These are phyloP conservation scores for Rallus crepitans DNA, from an alignment of 2,797 vertebrate species.

Conservation along the genomic window DNA sequence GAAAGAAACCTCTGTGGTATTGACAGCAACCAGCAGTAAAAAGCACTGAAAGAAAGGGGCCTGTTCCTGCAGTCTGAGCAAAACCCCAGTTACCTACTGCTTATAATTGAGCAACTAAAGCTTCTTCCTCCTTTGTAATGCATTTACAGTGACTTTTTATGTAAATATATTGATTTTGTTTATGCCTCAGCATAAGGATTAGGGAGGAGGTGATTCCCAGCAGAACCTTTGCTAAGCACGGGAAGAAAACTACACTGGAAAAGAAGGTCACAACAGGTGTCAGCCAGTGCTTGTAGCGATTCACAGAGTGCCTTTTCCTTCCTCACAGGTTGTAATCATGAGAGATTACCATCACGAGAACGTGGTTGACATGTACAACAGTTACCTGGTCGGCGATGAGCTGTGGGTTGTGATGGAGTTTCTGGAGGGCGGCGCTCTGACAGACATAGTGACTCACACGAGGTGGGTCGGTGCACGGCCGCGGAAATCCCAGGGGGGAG, in stretches of 20 bases:
- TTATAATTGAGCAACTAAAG: background rate
- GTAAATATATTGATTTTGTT: background rate
- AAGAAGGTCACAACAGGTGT: background rate
- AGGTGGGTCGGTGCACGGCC: conserved; percentile 75
- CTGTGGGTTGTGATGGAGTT: conserved; percentile 94
- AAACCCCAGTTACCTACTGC: background rate
- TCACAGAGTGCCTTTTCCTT: background rate
- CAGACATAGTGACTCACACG: conserved; percentile 90
- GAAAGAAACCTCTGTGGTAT: background rate
- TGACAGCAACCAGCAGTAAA: background rate
- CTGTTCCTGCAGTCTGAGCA: background rate
- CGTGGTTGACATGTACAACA: conserved; percentile 93
- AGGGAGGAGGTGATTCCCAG: background rate
- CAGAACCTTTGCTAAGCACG: background rate
- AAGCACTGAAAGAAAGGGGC: background rate
- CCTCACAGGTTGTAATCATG: conserved; percentile 89
- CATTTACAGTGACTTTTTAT: background rate
- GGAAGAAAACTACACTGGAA: background rate
- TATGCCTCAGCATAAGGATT: background rate
- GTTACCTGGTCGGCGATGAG: conserved; percentile 89
- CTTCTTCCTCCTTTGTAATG: background rate
- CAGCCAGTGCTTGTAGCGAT: background rate
- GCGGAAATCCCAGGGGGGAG: background rate
- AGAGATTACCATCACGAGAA: conserved; percentile 92
- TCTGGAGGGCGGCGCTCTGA: conserved; percentile 90